Conservation (phyloP, 2,113 vertebrate genomes). For the Hyla sarda region DNA sequence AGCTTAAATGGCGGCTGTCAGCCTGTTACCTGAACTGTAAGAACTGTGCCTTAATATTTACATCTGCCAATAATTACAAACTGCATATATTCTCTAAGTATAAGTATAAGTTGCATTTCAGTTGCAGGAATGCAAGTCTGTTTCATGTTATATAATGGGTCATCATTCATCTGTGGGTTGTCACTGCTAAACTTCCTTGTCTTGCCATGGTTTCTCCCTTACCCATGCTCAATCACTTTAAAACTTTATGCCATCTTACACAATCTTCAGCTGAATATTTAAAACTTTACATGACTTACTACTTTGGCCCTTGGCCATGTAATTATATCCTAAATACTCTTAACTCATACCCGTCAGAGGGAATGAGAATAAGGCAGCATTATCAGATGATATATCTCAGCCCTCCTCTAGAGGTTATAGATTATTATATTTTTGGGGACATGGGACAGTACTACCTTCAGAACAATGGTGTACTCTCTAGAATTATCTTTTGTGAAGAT, state of each 20-base stretch:
- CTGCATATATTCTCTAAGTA: too few species aligned
- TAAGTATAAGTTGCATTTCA: too few species aligned
- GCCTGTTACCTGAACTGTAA: too few species aligned
- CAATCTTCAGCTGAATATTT: neutral
- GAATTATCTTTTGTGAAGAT: conserved; percentile 29
- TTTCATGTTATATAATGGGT: too few species aligned
- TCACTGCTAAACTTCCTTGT: too few species aligned
- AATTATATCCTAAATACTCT: conserved; percentile 35
- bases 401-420: neutral
- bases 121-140: too few species aligned
- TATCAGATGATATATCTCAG: conserved; percentile 19
- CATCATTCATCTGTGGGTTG: too few species aligned
- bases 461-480: conserved; percentile 3
- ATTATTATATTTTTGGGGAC: conserved; percentile 1
- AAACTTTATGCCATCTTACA: neutral
- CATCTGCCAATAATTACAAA: too few species aligned
- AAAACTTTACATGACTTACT: conserved; percentile 11
- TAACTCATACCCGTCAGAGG: conserved; percentile 18
- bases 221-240: too few species aligned
- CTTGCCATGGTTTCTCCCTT: too few species aligned
- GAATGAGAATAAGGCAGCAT: conserved; percentile 33
- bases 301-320: conserved; percentile 23
- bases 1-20: too few species aligned
- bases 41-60: too few species aligned
- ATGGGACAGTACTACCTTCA: conserved; percentile 10